Percentiles rank a stretch among this genome's conserved stretches.
These are phyloP conservation scores for Portunus trituberculatus DNA, from an alignment of 1,140 invertebrate species.

Conservation along the genomic window DNA sequence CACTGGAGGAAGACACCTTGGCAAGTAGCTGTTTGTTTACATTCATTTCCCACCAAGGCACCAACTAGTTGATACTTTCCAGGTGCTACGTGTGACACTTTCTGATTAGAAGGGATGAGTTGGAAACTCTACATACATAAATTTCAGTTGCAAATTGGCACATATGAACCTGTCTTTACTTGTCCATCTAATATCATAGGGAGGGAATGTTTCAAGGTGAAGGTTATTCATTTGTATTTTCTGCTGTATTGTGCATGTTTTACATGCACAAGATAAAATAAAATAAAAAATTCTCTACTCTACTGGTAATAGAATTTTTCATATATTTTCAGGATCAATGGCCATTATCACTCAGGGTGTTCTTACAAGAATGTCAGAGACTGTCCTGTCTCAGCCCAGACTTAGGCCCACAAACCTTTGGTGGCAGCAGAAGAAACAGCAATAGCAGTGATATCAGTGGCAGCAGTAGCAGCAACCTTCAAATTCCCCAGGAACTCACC, in stretches of 20 bases:
- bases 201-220: neutral
- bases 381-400: constrained; percentile 15
- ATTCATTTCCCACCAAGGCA: too few species aligned
- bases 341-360: constrained; percentile 36
- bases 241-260: too few species aligned
- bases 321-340: constrained; percentile 29
- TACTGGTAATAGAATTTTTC: neutral
- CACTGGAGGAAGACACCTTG: too few species aligned
- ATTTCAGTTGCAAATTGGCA: too few species aligned
- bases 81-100: too few species aligned
- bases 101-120: too few species aligned
- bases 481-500: constrained; percentile 24
- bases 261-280: too few species aligned
- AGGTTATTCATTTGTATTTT: neutral
- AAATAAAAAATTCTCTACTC: neutral
- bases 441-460: too few species aligned
- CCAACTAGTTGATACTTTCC: too few species aligned
- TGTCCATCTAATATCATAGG: neutral
- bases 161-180: too few species aligned
- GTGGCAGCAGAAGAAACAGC: neutral
- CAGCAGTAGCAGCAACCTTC: neutral
- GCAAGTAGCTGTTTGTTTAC: too few species aligned
- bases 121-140: too few species aligned
- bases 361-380: constrained; percentile 18
- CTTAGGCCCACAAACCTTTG: neutral